Conservation (phyloP, 2,888 invertebrate genomes). For the Cheilosia vernalis region DNA sequence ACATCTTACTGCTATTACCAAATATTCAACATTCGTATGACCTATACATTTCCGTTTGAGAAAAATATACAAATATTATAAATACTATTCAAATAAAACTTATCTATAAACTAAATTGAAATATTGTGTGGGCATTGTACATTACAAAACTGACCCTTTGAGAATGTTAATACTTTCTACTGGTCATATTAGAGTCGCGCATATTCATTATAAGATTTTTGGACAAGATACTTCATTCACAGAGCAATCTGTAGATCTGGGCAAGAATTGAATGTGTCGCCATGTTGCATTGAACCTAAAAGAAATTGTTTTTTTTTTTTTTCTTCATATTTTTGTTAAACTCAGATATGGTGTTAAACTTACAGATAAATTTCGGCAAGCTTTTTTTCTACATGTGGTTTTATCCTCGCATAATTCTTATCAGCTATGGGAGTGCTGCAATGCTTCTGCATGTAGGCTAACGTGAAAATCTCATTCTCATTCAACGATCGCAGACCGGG, state of each 20-base stretch:
- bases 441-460: slow-evolving; percentile 82
- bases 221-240: slow-evolving; percentile 79
- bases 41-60: neutral
- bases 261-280: slow-evolving; percentile 82
- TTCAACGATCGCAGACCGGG: slow-evolving; percentile 81
- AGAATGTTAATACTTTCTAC: slow-evolving; percentile 27
- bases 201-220: slow-evolving; percentile 79
- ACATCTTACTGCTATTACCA: slow-evolving; percentile 27
- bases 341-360: slow-evolving; percentile 50
- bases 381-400: slow-evolving; percentile 82
- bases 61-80: slow-evolving; percentile 30
- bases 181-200: neutral
- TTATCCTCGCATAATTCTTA: slow-evolving; percentile 81
- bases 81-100: slow-evolving; percentile 12
- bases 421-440: slow-evolving; percentile 82
- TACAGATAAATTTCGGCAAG: slow-evolving; percentile 82
- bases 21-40: neutral
- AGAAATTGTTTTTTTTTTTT: neutral
- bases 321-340: neutral
- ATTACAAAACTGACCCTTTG: slow-evolving; percentile 8
- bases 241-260: slow-evolving; percentile 80
- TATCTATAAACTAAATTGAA: slow-evolving; percentile 40
- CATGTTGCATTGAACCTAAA: slow-evolving; percentile 82
- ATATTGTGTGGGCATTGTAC: slow-evolving; percentile 35
- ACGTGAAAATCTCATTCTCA: slow-evolving; percentile 82